Percentiles rank a stretch among this genome's conserved stretches.
Conservation (phyloP, 1,140 invertebrate genomes). For the Leptinotarsa undecemlineata region DNA sequence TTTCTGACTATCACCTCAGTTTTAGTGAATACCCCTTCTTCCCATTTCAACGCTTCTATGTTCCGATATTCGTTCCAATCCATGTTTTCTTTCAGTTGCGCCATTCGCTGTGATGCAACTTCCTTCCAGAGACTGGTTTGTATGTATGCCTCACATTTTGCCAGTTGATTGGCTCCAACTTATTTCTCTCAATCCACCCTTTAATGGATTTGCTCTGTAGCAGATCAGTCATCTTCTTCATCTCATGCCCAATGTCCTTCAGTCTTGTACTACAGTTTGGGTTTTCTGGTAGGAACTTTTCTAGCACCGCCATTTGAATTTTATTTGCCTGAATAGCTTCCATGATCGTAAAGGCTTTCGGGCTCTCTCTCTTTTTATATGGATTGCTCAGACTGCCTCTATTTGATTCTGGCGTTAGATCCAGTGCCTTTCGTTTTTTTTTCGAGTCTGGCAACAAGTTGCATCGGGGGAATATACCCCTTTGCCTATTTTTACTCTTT, state of each 20-base stretch:
- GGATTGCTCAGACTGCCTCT: conserved; percentile 23
- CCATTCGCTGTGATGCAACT: too few relatives aligned
- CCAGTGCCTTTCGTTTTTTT: conserved; percentile 24
- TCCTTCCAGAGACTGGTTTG: too few relatives aligned
- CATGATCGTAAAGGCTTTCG: neutral
- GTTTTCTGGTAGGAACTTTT: conserved; percentile 13
- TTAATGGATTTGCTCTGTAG: conserved; percentile 32
- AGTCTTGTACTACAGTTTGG: conserved; percentile 31
- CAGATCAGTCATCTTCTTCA: conserved; percentile 45
- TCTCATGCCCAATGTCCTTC: conserved; percentile 18
- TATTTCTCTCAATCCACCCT: neutral
- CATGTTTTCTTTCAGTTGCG: too few relatives aligned
- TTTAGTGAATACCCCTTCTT: too few relatives aligned
- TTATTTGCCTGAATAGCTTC: conserved; percentile 47
- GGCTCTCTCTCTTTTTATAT: conserved; percentile 10
- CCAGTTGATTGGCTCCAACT: neutral
- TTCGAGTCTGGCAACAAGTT: conserved; percentile 33
- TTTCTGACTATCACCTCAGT: too few relatives aligned
- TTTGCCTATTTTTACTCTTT: neutral
- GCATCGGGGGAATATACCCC: neutral
- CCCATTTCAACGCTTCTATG: too few relatives aligned
- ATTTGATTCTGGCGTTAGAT: conserved; percentile 23
- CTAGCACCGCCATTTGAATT: conserved; percentile 40
- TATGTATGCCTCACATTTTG: too few relatives aligned
- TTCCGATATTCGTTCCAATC: too few relatives aligned